phyloP scores from a whole-genome alignment of 2,113 vertebrate species.

The Chamaea fasciata region DNA sequence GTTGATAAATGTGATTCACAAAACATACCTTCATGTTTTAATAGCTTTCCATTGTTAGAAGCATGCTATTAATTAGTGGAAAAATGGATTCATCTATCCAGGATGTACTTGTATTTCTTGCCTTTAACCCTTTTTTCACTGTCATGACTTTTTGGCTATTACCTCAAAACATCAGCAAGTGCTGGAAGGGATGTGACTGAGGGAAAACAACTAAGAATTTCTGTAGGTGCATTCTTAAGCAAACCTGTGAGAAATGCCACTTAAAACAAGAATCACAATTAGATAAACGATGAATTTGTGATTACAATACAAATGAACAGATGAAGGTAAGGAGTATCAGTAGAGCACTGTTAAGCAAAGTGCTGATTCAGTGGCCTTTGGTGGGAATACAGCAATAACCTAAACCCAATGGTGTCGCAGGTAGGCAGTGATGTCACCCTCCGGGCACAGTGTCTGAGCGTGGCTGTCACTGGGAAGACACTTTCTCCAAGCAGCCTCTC shows the following conservation, averaged over 20 bases:
- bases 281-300: neutral
- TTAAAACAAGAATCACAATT: neutral
- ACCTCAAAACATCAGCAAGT: neutral
- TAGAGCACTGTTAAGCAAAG: neutral
- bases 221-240: neutral
- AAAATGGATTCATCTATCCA: conserved; percentile 63
- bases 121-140: conserved; percentile 13
- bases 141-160: neutral
- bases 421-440: neutral
- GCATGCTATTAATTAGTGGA: conserved; percentile 66
- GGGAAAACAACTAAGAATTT: neutral
- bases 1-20: conserved; percentile 75
- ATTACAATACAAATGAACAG: neutral
- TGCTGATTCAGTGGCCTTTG: neutral
- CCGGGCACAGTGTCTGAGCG: neutral
- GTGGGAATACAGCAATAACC: neutral
- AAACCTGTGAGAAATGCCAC: neutral
- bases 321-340: neutral
- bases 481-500: neutral
- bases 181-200: neutral
- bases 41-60: conserved; percentile 74
- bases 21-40: conserved; percentile 70
- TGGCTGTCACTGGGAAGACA: neutral
- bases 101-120: conserved; percentile 31
- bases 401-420: neutral